A percentile compares a stretch with the other conserved stretches of the same genome.
phyloP scores from a whole-genome alignment of 92 coral and sea anemone species.

The Epizoanthus illoricatus region DNA sequence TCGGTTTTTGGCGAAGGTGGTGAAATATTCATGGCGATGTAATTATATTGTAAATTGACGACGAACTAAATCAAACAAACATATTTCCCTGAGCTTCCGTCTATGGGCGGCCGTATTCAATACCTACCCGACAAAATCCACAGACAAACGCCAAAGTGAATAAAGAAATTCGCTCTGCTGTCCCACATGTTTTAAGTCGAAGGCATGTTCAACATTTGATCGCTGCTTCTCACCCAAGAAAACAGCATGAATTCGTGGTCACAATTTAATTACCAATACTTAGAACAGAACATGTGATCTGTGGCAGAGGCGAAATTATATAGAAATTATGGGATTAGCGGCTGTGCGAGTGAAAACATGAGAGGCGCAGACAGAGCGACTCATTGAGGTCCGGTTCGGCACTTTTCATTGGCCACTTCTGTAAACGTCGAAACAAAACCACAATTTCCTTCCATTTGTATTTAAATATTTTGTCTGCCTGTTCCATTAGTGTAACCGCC shows the following conservation, averaged over 20 bases:
- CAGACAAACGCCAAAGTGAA: conserved; percentile 53
- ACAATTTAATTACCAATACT: conserved; percentile 44
- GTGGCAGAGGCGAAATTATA: conserved; percentile 48
- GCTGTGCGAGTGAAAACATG: conserved; percentile 35
- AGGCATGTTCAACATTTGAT: conserved; percentile 41
- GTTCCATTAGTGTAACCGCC: conserved; percentile 63
- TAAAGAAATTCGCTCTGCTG: conserved; percentile 29
- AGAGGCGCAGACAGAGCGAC: conserved; percentile 1
- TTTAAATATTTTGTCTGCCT: conserved; percentile 68
- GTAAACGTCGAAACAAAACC: conserved; percentile 62
- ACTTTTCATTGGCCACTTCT: conserved; percentile 56
- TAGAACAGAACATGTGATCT: conserved; percentile 65
- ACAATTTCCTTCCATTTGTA: conserved; percentile 69
- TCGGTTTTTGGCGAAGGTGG: conserved; percentile 78
- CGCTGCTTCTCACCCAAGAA: conserved; percentile 54
- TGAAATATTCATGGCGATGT: conserved; percentile 89
- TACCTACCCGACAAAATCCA: conserved; percentile 68
- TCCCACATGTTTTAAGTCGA: conserved; percentile 36
- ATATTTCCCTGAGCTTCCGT: conserved; percentile 52
- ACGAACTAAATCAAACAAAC: conserved; percentile 95
- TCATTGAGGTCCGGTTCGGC: conserved; percentile 8
- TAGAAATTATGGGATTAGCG: conserved; percentile 88
- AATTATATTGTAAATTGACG: conserved; percentile 99
- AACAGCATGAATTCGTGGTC: conserved; percentile 57
- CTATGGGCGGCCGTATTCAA: conserved; percentile 27